Evolutionary conservation across 2,797 vertebrate genomes (phyloP).

Genomic region (Gymnocypris eckloni): DNA sequence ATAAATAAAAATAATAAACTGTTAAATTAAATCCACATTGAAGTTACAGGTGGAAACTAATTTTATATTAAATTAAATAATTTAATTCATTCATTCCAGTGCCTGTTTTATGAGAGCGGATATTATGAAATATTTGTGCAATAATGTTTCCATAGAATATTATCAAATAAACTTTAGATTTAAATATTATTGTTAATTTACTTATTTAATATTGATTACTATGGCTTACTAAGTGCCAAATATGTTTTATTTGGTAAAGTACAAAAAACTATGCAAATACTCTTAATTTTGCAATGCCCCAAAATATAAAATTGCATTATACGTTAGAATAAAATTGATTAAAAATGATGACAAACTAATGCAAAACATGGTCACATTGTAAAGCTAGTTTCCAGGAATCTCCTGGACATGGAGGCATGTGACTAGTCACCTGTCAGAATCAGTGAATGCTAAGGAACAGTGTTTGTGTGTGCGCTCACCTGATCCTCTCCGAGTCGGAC

Average conservation of each 20-base stretch:
- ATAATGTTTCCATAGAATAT: neutral
- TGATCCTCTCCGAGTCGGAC: constrained; percentile 89
- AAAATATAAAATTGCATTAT: neutral
- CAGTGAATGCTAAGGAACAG: constrained; percentile 3
- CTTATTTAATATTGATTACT: neutral
- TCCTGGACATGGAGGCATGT: neutral
- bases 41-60: neutral
- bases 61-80: too few species aligned
- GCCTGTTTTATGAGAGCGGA: neutral
- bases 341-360: neutral
- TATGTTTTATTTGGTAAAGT: neutral
- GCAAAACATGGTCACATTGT: neutral
- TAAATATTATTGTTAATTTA: neutral
- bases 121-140: neutral
- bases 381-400: neutral
- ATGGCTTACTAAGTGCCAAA: neutral
- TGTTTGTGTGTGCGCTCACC: constrained; percentile 71
- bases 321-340: neutral
- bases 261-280: neutral
- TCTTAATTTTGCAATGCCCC: neutral
- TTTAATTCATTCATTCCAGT: neutral
- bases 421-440: constrained; percentile 19
- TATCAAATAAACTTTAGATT: neutral
- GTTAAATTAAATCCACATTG: neutral
- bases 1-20: neutral